Evolutionary conservation across 1,140 invertebrate species (phyloP).

Genomic region (Drosophila prosaltans): DNA sequence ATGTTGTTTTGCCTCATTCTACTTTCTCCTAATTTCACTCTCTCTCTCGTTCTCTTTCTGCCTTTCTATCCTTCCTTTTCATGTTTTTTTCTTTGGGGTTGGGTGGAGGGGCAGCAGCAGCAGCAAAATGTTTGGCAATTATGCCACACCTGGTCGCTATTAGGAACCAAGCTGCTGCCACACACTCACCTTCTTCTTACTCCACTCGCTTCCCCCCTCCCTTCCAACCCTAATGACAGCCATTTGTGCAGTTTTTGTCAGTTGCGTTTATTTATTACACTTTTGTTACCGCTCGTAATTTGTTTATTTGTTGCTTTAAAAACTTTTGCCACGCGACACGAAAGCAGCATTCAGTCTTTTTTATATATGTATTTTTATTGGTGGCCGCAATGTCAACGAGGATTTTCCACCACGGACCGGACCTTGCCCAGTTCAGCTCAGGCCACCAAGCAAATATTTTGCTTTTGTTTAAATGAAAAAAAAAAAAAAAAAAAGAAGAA

Average conservation of each 20-base stretch:
- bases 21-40: background rate
- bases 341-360: slow-evolving; percentile 22
- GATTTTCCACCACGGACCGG: background rate
- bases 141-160: slow-evolving; percentile 69
- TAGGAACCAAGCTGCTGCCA: slow-evolving; percentile 33
- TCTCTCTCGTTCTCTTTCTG: background rate
- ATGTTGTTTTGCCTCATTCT: slow-evolving; percentile 44
- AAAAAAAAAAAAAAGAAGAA: background rate
- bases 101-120: slow-evolving; percentile 30
- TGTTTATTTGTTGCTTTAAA: slow-evolving; percentile 70
- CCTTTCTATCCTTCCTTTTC: background rate
- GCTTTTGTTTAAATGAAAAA: slow-evolving; percentile 43
- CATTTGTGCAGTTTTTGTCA: slow-evolving; percentile 79
- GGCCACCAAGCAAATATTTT: slow-evolving; percentile 44
- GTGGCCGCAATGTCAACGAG: slow-evolving; percentile 32
- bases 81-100: slow-evolving; percentile 23
- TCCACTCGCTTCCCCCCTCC: no score
- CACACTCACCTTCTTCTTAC: slow-evolving; percentile 16
- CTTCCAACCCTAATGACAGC: slow-evolving; percentile 66
- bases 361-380: slow-evolving; percentile 5
- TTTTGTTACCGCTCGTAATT: slow-evolving; percentile 62
- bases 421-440: background rate
- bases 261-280: slow-evolving; percentile 73
- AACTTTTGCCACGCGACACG: slow-evolving; percentile 47
- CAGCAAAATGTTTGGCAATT: slow-evolving; percentile 73